Conservation (phyloP, 2,113 vertebrate genomes). For the Helogale parvula region DNA sequence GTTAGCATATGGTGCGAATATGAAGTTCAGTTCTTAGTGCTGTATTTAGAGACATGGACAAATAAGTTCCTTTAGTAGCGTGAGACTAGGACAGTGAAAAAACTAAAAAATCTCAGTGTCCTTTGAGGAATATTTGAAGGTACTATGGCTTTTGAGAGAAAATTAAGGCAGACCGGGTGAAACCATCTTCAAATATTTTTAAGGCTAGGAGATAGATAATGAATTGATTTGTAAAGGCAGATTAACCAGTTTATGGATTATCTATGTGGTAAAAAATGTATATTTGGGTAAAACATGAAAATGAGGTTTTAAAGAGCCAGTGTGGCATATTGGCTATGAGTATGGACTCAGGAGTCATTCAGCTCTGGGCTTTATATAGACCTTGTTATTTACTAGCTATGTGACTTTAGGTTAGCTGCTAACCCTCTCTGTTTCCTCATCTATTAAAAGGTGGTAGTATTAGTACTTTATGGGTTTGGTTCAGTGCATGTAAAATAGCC, state of each 20-base stretch:
- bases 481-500: background rate
- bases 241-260: background rate
- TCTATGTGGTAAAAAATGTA: background rate
- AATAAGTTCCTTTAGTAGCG: background rate
- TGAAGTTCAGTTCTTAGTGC: background rate
- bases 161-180: background rate
- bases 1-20: background rate
- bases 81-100: background rate
- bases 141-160: background rate
- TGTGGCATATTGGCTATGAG: background rate
- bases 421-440: background rate
- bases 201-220: background rate
- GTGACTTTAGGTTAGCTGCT: background rate
- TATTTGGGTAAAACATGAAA: background rate
- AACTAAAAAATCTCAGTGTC: background rate
- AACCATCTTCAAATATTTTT: constrained; percentile 20
- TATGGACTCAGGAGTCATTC: background rate
- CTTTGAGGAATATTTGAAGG: background rate
- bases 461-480: background rate
- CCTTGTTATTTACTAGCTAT: background rate
- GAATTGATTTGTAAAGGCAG: constrained; percentile 13
- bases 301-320: background rate
- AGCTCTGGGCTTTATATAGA: background rate
- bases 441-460: background rate
- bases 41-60: background rate